Percentiles rank a stretch among this genome's conserved stretches.
Evolutionary conservation across 2,888 invertebrate species (phyloP).

Genomic region (Galeruca laticollis): DNA sequence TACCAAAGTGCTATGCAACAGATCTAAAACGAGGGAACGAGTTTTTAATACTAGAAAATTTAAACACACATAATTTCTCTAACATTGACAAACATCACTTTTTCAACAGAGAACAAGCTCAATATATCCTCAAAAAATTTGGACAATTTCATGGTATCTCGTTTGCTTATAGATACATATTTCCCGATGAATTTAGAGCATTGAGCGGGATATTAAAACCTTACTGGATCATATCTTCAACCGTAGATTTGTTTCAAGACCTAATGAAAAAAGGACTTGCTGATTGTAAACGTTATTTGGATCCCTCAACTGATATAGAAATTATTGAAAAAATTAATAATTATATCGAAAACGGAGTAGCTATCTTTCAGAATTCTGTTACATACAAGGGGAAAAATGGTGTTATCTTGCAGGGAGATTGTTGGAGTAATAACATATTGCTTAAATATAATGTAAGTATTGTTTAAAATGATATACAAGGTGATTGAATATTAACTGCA

Average conservation of each 20-base stretch:
- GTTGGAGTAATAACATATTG: slow-evolving; percentile 53
- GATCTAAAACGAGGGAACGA: slow-evolving; percentile 29
- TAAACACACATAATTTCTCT: slow-evolving; percentile 29
- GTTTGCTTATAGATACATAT: slow-evolving; percentile 43
- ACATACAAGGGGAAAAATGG: slow-evolving; percentile 18
- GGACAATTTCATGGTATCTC: slow-evolving; percentile 50
- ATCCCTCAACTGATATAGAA: neutral
- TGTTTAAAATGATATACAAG: neutral
- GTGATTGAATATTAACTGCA: neutral
- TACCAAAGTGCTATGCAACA: slow-evolving; percentile 28
- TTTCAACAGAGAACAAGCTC: slow-evolving; percentile 46
- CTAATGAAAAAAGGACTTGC: slow-evolving; percentile 1
- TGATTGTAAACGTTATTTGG: slow-evolving; percentile 1
- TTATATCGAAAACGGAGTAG: neutral
- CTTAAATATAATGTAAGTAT: slow-evolving; percentile 52
- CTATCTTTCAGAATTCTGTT: slow-evolving; percentile 7
- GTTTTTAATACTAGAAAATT: slow-evolving; percentile 40
- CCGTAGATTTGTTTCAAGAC: slow-evolving; percentile 2
- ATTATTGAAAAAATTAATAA: slow-evolving; percentile 21
- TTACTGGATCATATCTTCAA: neutral
- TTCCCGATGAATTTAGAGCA: slow-evolving; percentile 37
- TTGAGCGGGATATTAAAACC: slow-evolving; percentile 3
- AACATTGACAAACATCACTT: slow-evolving; percentile 4
- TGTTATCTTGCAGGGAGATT: slow-evolving; percentile 54
- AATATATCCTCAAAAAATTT: slow-evolving; percentile 42